phyloP scores from a whole-genome alignment of 2,888 invertebrate genomes.

The Fragum sueziense region DNA sequence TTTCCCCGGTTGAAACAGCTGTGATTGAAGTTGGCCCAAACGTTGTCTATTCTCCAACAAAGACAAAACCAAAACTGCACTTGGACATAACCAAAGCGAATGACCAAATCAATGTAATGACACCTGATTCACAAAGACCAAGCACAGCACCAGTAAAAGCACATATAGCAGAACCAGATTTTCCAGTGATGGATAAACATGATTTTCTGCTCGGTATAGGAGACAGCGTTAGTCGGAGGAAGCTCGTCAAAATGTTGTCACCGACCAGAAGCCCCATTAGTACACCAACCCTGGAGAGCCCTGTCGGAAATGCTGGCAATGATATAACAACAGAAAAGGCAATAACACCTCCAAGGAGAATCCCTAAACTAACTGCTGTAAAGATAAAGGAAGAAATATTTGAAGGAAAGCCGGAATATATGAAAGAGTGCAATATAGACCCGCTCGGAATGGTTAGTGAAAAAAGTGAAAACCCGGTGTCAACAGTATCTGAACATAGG shows the following conservation, averaged over 20 bases:
- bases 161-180: neutral
- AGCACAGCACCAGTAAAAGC: neutral
- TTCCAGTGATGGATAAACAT: conserved; percentile 15
- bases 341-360: conserved; percentile 17
- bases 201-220: conserved; percentile 48
- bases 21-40: neutral
- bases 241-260: conserved; percentile 24
- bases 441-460: conserved; percentile 2
- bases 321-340: neutral
- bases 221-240: conserved; percentile 42
- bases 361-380: conserved; percentile 59
- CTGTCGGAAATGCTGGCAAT: neutral
- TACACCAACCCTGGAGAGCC: neutral
- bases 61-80: conserved; percentile 2
- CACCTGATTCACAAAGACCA: neutral
- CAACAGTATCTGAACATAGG: neutral
- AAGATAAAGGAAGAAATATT: conserved; percentile 60
- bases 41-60: neutral
- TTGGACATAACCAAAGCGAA: conserved; percentile 6
- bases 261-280: conserved; percentile 1
- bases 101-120: neutral
- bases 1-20: neutral
- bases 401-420: conserved; percentile 44
- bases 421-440: conserved; percentile 31
- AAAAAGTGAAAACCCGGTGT: neutral